Base-by-base conservation (phyloP, 1,140 invertebrate species). In the Caenorhabditis inopinata region DNA sequence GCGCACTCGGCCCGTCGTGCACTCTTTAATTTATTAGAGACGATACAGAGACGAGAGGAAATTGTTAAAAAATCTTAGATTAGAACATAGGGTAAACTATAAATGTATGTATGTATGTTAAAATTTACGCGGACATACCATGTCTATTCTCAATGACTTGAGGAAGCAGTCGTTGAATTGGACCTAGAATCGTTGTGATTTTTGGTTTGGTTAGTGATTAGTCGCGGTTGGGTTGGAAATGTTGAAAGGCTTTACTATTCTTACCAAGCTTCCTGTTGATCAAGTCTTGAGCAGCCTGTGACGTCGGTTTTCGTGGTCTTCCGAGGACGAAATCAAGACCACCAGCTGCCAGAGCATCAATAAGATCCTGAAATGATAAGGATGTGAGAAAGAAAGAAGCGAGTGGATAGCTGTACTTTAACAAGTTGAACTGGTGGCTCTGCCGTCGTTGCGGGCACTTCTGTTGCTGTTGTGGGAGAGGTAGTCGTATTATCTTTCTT, bases 1-100 rank as follows among this genome's bases (percentile, higher is more conserved):
- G 11, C 47, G 62, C n/a, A 86, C 46, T 49, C 62, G 38, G n/a
- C 85, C 85, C 42, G 73, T 49, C n/a, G 82, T 49, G 74, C 85
- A 85, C 25, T 84, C 85, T 85, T 76, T 45, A 74, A 80, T 79
- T 42, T 49, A 76, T 76, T 76, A 49, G 75, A 35, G 29, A 38
- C 18, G 23, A 42, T 76, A 73, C 58, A 21, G 18, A n/a, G 23
- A 62, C 23, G 12, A 5, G 27, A 12, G 4, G 6, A 78, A 5
- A 78, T 5, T 74, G 21, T 85, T 42, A 14, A 76, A 74, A 7
- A 7, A 42, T 42, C 5, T 42, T 42, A 29, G 35, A 32, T 47
- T 49, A 46, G 16, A 74, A 84, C 14, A 32, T 11, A 82, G 14
- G 21, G n/a, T 45, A 32, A 29, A 11, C 7, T 82, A 45, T 14